Evolutionary conservation across 2,113 vertebrate species (phyloP), one percentile per base, ranked within the genome.

Genomic region (Leucopsar rothschildi): DNA sequence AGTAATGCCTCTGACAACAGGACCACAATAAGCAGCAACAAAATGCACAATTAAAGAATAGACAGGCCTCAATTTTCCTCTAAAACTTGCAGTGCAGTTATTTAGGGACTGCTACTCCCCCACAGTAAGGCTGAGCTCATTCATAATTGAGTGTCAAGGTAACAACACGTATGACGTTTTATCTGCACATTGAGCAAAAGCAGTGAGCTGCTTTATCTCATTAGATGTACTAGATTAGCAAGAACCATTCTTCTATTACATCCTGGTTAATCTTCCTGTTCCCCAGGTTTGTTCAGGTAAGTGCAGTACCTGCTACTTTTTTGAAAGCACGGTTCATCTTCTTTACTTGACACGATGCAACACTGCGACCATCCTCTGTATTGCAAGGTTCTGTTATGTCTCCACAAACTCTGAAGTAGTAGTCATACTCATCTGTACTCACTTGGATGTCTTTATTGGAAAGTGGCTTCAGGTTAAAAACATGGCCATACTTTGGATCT

Each of bases 281-380:
- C 23, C 55, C 15, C 5, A 76, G 33, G 9, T 79, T 87, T 33
- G 15, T 78, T 76, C 15, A 2, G 1, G 6, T 21, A 94, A 89
- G 40, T 45, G 56, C 4, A 11, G 64, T 97, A 99, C 99, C 99
- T 98, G 99, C 98, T 21, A 98, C 98, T 97, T 98, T 99, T 23
- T 97, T 96, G 22, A 52, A 97, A 27, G 3, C 1, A 16, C 2
- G 68, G 0, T 91, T n/a, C 23, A 1, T 82, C 57, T 56, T 97
- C 96, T 98, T 98, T 35, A 98, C 97, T 97, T 99, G 99, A 86
- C 99, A 99, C 0, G 99, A 98, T 0, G 99, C 98, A 66, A 99
- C 98, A 0, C 5, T 2, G 9, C 1, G 81, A 72, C 2, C 4
- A 72, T 2, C 4, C 8, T 3, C 45, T 60, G 28, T 4, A 20